These are phyloP conservation scores for Stichopus horrens DNA, from an alignment of 53 echinoderm and acorn worm species.

Conservation along the genomic window DNA sequence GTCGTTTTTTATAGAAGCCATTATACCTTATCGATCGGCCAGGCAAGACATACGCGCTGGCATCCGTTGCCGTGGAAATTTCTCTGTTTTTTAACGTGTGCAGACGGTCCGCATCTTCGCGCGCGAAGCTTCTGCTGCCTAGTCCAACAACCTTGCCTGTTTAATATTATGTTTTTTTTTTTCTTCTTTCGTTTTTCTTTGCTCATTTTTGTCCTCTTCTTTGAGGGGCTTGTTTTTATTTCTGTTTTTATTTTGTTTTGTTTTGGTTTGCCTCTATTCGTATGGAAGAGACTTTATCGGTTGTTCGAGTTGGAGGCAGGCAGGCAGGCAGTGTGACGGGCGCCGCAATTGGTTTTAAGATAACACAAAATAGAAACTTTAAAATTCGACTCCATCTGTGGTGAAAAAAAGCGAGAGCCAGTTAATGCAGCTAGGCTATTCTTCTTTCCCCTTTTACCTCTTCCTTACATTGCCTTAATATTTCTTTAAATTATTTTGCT, in stretches of 20 bases:
- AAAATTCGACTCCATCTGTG: slow-evolving; percentile 2
- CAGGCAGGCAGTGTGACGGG: background rate
- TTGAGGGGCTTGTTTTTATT: too few relatives aligned
- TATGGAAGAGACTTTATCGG: background rate
- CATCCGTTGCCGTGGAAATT: background rate
- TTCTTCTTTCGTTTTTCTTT: background rate
- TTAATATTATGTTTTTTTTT: slow-evolving; percentile 23
- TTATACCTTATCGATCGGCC: slow-evolving; percentile 69
- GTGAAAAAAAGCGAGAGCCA: background rate
- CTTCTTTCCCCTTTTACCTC: background rate
- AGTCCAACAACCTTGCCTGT: slow-evolving; percentile 33
- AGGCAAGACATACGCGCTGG: slow-evolving; percentile 2
- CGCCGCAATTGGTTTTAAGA: background rate
- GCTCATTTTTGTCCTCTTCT: too few relatives aligned
- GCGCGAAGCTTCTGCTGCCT: background rate
- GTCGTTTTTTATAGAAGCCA: slow-evolving; percentile 73
- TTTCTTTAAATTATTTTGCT: background rate
- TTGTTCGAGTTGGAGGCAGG: background rate
- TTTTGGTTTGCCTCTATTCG: background rate
- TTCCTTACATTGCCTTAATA: background rate
- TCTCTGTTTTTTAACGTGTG: background rate
- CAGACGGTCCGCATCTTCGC: background rate
- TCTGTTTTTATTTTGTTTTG: background rate
- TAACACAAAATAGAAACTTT: background rate
- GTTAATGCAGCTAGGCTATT: background rate